phyloP scores from a whole-genome alignment of 2,888 invertebrate species.

The Cataglyphis altisquamis region DNA sequence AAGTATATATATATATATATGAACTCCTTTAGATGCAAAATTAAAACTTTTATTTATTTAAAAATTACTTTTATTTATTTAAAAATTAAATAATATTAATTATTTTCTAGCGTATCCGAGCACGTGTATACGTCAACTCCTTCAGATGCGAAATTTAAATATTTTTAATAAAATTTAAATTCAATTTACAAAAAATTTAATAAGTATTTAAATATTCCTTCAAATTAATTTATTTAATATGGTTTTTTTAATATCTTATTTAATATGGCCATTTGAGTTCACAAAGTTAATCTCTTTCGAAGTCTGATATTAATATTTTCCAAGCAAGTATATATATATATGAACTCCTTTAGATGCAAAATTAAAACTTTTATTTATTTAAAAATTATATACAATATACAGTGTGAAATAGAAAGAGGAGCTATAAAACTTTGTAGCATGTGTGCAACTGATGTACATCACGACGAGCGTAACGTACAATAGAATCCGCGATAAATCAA shows the following conservation, averaged over 20 bases:
- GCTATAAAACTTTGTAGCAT: not conserved
- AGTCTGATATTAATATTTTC: not conserved
- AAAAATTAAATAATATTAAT: not conserved
- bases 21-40: not conserved
- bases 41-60: not conserved
- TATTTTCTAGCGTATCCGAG: no score
- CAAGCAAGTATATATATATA: not conserved
- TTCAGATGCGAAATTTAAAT: no score
- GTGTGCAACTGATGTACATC: not conserved
- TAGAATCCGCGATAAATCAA: not conserved
- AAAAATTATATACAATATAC: not conserved
- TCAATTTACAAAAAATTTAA: no score
- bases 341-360: not conserved
- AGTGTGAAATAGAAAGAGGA: not conserved
- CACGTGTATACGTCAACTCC: no score
- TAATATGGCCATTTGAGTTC: not conserved
- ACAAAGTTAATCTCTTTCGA: not conserved
- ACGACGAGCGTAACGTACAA: not conserved
- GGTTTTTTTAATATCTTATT: not conserved
- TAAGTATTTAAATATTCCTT: no score
- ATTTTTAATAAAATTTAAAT: no score
- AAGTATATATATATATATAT: not conserved
- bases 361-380: not conserved
- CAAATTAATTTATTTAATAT: no score
- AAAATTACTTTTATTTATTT: not conserved